Conservation (phyloP, 1,140 invertebrate species). For the Epicauta chinensis region DNA sequence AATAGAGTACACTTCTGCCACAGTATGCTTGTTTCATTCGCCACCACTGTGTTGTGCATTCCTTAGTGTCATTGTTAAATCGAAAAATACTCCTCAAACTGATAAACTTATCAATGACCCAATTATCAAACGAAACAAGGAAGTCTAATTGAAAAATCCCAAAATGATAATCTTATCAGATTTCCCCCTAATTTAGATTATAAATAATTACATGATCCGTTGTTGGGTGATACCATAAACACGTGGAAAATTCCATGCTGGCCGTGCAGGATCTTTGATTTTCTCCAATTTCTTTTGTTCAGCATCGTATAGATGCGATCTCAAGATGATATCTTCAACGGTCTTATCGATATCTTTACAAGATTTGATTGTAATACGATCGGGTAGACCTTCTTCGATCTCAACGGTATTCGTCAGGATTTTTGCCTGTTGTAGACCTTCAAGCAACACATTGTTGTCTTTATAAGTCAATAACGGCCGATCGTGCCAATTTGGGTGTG, state of each 20-base stretch:
- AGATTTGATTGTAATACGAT: conserved; percentile 45
- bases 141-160: neutral
- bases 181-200: too few relatives aligned
- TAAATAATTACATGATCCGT: conserved; percentile 60
- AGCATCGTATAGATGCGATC: conserved; percentile 70
- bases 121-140: too few relatives aligned
- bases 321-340: conserved; percentile 56
- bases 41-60: too few relatives aligned
- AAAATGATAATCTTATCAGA: conserved; percentile 1
- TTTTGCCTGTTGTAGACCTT: conserved; percentile 66
- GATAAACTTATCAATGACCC: too few relatives aligned
- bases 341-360: conserved; percentile 47
- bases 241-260: conserved; percentile 63
- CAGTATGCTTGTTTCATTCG: too few relatives aligned
- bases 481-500: conserved; percentile 59
- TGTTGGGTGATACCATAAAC: conserved; percentile 63
- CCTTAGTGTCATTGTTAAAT: too few relatives aligned
- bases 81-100: too few relatives aligned
- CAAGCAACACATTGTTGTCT: conserved; percentile 58
- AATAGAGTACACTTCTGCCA: too few relatives aligned
- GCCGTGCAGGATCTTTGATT: conserved; percentile 59
- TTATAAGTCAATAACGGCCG: conserved; percentile 52
- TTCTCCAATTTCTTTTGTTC: conserved; percentile 70
- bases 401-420: conserved; percentile 67
- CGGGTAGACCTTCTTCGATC: conserved; percentile 55